Evolutionary conservation across 2,797 vertebrate species (phyloP), one percentile per base, ranked within the genome.

Genomic region (Champsocephalus gunnari): DNA sequence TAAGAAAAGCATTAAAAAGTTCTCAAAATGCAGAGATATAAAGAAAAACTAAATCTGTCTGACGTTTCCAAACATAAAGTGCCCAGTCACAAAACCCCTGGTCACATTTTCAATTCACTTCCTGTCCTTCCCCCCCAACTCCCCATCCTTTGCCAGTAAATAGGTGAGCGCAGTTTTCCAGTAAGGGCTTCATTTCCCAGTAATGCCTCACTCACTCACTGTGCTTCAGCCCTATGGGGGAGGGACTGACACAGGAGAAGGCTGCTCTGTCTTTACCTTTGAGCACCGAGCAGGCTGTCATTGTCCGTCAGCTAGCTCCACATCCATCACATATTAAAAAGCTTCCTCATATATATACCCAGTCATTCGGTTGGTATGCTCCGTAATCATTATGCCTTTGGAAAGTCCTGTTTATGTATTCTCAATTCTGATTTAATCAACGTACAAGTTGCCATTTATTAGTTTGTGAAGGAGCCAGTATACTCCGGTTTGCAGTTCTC

Each of bases 171-270:
- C 73, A 67, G 75, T 90, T 91, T 93, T 90, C 93, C 93, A 90
- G 93, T 92, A 90, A 93, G 73, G 76, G 80, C 85, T 91, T 87
- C 81, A 81, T 88, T 90, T 92, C 88, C 91, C 91, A 85, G 81
- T 88, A 80, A 86, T 59, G 86, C 68, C 79, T 84, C 65, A 79
- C 77, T 86, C 65, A 38, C 72, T 75, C 81, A 43, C 67, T 73
- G 63, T 21, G 72, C 57, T 80, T 71, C 56, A 68, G 83, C 87
- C 89, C 79, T 28, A 24, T 77, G 79, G 83, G 91, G 91, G 92
- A 81, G 88, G 88, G 85, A 87, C 65, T 75, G 92, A 92, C 87
- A 91, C 82, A 78, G 73, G 89, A 90, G 89, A 90, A 80, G 89
- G 83, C 83, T 12, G n/a, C 64, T 68, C 82, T 87, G 77, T 87